phyloP scores from a whole-genome alignment of 2,797 vertebrate genomes.

The Schizopygopsis pylzovi region DNA sequence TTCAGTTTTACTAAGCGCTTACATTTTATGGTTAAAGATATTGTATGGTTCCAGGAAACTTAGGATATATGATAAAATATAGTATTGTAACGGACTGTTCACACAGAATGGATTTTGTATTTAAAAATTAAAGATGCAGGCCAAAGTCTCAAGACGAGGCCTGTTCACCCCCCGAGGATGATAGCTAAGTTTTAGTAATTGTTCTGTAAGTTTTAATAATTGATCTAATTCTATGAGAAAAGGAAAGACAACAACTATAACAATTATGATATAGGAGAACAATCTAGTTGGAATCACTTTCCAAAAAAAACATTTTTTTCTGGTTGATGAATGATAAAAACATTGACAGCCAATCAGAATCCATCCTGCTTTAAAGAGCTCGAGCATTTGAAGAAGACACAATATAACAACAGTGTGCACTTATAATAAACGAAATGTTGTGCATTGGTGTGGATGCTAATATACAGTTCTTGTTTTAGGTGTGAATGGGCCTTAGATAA shows the following conservation, averaged over 20 bases:
- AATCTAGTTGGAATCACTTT: neutral
- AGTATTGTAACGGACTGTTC: neutral
- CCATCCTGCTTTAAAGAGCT: neutral
- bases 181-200: neutral
- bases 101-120: neutral
- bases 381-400: neutral
- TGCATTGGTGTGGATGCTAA: neutral
- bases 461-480: neutral
- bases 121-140: neutral
- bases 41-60: neutral
- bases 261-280: no score
- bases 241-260: neutral
- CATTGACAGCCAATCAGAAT: neutral
- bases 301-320: neutral
- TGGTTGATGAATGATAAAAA: neutral
- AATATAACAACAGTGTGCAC: no score
- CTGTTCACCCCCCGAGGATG: neutral
- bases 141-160: neutral
- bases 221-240: no score
- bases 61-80: neutral
- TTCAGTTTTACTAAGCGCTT: neutral
- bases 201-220: no score
- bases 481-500: neutral
- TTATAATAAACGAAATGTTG: neutral
- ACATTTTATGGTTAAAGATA: neutral